Evolutionary conservation across 2,888 invertebrate genomes (phyloP), one percentile per base, ranked within the genome.

Genomic region (Matsumyia berberina): DNA sequence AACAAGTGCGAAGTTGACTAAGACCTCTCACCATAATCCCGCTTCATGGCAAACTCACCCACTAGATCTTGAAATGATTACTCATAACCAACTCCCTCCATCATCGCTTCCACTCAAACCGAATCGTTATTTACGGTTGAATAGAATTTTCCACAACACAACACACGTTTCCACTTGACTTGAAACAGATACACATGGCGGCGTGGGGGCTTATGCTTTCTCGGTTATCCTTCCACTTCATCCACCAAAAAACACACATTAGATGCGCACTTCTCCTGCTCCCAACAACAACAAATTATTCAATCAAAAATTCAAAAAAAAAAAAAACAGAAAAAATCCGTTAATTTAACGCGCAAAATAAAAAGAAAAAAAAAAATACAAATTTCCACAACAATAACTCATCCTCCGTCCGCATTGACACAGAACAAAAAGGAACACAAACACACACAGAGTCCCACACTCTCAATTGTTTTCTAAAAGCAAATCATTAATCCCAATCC

Each of bases 401-500:
- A 79, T 79, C 60, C 46, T 29, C 29, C 35, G 29, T 31, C 44
- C 55, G 11, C 5, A 6, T 8, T 9, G 0, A 29, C 53, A 31
- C 53, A 53, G 11, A 64, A 42, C 9, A 46, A 49, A 49, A 51
- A 29, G 24, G 9, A 53, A 15, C 11, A 35, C 6, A 35, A 58
- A 9, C 1, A 37, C 53, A 37, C 9, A 4, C 5, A 29, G 35
- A 78, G 55, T 78, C 78, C 62, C 64, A 78, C 64, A 78, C 70
- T 70, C 70, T 78, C 70, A 60, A 78, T 78, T 78, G 78, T 70
- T 78, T 78, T 70, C 85, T 80, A 76, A 76, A 80, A 85, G 80
- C 85, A 76, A 85, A 85, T 85, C 85, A 85, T 85, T 85, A 85
- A 80, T 85, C 74, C 80, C 74, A 85, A 85, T 85, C 85, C 85